Percentiles rank a stretch among this genome's conserved stretches.
These are phyloP conservation scores for Acanthaster planci DNA, from an alignment of 35 echinoderm and acorn worm species.

Conservation along the genomic window DNA sequence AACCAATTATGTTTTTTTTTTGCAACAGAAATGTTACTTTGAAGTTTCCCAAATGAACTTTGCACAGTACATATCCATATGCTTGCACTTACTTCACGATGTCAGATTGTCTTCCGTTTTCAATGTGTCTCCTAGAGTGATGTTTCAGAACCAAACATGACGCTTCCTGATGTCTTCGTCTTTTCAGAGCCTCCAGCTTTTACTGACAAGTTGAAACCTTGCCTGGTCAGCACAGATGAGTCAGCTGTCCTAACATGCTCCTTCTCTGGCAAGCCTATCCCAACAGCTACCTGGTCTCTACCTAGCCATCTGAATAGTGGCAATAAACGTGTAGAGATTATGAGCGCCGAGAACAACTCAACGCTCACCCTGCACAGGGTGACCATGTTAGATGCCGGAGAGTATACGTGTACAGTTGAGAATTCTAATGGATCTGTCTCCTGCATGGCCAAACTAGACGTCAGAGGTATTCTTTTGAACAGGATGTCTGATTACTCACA, in stretches of 20 bases:
- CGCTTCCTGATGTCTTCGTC: not conserved
- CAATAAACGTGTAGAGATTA: constrained; percentile 30
- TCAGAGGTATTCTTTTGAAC: constrained; percentile 33
- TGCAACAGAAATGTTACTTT: too few species aligned
- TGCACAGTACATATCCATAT: too few species aligned
- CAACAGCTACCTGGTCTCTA: constrained; percentile 42
- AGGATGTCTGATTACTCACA: too few species aligned
- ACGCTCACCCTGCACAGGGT: constrained; percentile 13
- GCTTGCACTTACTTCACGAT: too few species aligned
- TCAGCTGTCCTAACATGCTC: constrained; percentile 40
- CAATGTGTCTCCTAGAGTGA: too few species aligned
- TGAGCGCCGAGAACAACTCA: not conserved
- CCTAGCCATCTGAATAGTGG: not conserved
- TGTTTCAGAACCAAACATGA: not conserved
- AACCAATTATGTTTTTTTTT: too few species aligned
- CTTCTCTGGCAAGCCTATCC: constrained; percentile 36
- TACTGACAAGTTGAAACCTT: constrained; percentile 34
- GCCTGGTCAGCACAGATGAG: constrained; percentile 37
- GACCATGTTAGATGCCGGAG: constrained; percentile 34
- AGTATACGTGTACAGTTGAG: constrained; percentile 41
- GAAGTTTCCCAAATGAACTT: too few species aligned
- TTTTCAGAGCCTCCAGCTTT: constrained; percentile 31
- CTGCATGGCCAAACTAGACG: constrained; percentile 35
- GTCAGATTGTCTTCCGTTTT: too few species aligned
- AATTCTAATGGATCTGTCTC: constrained; percentile 18